A percentile compares a stretch with the other conserved stretches of the same genome.
Conservation (phyloP, 2,797 vertebrate species). For the Naso thynnoides region DNA sequence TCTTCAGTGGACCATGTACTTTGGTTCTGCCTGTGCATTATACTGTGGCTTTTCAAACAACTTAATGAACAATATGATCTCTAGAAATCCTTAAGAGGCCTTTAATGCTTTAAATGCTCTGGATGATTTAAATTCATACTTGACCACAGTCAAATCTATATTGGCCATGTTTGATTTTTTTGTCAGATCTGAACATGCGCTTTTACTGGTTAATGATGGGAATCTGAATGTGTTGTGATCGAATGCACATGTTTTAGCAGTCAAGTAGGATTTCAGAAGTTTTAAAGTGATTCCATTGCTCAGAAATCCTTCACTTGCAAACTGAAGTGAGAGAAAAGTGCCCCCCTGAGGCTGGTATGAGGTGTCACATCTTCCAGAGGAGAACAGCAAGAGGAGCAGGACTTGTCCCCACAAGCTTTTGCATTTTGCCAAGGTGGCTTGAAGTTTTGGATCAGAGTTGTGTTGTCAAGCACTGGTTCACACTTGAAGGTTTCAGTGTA, state of each 20-base stretch:
- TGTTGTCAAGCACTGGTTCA: conserved; percentile 43
- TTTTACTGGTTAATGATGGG: neutral
- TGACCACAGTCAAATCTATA: neutral
- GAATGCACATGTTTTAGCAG: neutral
- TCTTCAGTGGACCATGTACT: neutral
- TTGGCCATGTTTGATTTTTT: conserved; percentile 1
- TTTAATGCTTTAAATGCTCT: neutral
- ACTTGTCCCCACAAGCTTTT: neutral
- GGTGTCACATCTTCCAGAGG: neutral
- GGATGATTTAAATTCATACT: neutral
- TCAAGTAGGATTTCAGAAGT: too few relatives aligned
- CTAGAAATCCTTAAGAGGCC: neutral
- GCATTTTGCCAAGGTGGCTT: neutral
- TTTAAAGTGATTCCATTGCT: neutral
- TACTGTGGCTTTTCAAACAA: neutral
- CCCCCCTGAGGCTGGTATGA: neutral
- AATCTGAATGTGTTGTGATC: neutral
- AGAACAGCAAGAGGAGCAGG: neutral
- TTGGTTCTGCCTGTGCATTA: neutral
- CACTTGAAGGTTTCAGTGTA: neutral
- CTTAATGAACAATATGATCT: neutral
- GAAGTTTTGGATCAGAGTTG: conserved; percentile 44
- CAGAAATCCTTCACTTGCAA: neutral
- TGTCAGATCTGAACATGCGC: neutral
- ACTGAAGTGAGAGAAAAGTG: neutral